Conservation (phyloP, 1,140 invertebrate species). For the Lamellibrachia luymesi region DNA sequence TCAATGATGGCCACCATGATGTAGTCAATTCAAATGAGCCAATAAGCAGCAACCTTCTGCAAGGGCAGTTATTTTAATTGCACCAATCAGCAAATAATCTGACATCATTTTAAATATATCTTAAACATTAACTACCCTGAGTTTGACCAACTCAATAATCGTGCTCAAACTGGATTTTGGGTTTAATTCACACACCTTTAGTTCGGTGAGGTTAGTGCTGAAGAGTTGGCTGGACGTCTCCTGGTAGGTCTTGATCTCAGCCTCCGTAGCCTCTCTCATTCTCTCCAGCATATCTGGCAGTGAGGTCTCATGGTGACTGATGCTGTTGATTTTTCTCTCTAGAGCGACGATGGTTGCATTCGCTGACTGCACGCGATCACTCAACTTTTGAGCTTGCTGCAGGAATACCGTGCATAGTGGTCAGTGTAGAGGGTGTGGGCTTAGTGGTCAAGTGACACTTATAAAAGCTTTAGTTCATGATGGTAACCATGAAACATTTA, state of each 20-base stretch:
- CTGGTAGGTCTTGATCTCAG: conserved; percentile 40
- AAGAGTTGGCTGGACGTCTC: conserved; percentile 41
- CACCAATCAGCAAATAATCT: not conserved
- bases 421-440: not conserved
- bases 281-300: conserved; percentile 37
- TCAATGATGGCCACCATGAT: not conserved
- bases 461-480: no score
- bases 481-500: no score
- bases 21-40: not conserved
- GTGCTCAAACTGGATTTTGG: not conserved
- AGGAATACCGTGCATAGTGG: not conserved
- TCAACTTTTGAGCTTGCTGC: conserved; percentile 34
- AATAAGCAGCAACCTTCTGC: not conserved
- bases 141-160: not conserved
- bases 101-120: not conserved
- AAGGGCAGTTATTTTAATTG: not conserved
- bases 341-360: conserved; percentile 40
- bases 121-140: not conserved
- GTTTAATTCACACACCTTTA: not conserved
- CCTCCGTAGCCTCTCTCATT: conserved; percentile 39
- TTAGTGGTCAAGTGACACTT: not conserved
- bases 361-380: conserved; percentile 36
- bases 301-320: conserved; percentile 33
- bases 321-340: conserved; percentile 37
- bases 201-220: conserved; percentile 39